These are phyloP conservation scores for Nibea albiflora DNA, from an alignment of 2,113 vertebrate species.

Conservation along the genomic window DNA sequence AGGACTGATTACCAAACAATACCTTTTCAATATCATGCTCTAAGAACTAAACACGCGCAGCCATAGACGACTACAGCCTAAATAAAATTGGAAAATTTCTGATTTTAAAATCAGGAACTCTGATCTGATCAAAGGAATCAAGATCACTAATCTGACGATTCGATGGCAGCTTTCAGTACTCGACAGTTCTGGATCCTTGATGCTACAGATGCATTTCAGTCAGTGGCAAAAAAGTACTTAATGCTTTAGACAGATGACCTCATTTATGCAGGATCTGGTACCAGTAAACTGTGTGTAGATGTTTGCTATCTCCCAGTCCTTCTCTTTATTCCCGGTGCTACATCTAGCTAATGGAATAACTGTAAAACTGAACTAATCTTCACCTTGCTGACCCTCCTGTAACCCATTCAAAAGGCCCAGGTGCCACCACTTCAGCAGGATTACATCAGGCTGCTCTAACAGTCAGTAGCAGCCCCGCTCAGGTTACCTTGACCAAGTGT, in stretches of 20 bases:
- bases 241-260: background rate
- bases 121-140: background rate
- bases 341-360: constrained; percentile 8
- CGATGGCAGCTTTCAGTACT: background rate
- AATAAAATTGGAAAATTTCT: background rate
- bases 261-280: background rate
- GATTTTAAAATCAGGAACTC: background rate
- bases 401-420: constrained; percentile 25
- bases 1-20: background rate
- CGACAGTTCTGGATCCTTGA: background rate
- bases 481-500: constrained; percentile 69
- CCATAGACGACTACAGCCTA: background rate
- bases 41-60: background rate
- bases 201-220: background rate
- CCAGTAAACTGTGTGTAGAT: background rate
- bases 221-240: background rate
- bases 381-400: constrained; percentile 19
- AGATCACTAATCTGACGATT: background rate
- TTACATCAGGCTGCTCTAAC: constrained; percentile 68
- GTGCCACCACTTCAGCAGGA: constrained; percentile 47
- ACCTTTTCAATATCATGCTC: too few relatives aligned
- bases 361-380: constrained; percentile 4
- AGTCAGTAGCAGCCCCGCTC: constrained; percentile 62
- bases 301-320: background rate
- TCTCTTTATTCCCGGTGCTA: background rate